Conservation (phyloP, 2,113 vertebrate species). For the Lamprologus speciosus region DNA sequence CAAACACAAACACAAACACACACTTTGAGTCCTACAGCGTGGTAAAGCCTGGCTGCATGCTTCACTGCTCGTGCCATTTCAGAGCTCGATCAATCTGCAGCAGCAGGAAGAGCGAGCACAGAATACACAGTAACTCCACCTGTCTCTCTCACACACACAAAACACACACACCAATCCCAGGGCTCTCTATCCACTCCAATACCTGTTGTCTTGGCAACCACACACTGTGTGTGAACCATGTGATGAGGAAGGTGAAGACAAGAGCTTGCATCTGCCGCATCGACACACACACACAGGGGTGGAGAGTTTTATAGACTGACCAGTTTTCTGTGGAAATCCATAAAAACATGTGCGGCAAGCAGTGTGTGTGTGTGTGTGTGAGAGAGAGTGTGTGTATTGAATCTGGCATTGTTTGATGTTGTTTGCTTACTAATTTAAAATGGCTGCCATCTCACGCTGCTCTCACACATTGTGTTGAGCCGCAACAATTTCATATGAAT, state of each 20-base stretch:
- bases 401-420: background rate
- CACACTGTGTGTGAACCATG: conserved; percentile 57
- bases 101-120: background rate
- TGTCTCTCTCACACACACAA: background rate
- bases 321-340: background rate
- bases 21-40: background rate
- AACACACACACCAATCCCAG: conserved; percentile 27
- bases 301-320: background rate
- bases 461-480: background rate
- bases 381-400: background rate
- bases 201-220: conserved; percentile 71
- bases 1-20: background rate
- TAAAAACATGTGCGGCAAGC: background rate
- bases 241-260: conserved; percentile 58
- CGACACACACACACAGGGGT: background rate
- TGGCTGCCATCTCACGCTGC: conserved; percentile 31
- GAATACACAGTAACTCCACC: conserved; percentile 32
- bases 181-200: conserved; percentile 59
- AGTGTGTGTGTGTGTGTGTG: background rate
- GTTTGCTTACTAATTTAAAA: conserved; percentile 43
- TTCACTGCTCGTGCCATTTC: conserved; percentile 26
- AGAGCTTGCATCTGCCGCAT: conserved; percentile 37
- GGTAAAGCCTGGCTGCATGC: conserved; percentile 29
- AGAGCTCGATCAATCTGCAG: conserved; percentile 40
- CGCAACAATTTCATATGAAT: conserved; percentile 17